Evolutionary conservation across 2,888 invertebrate species (phyloP), one percentile per base, ranked within the genome.

Genomic region (Eupithecia subumbrata): DNA sequence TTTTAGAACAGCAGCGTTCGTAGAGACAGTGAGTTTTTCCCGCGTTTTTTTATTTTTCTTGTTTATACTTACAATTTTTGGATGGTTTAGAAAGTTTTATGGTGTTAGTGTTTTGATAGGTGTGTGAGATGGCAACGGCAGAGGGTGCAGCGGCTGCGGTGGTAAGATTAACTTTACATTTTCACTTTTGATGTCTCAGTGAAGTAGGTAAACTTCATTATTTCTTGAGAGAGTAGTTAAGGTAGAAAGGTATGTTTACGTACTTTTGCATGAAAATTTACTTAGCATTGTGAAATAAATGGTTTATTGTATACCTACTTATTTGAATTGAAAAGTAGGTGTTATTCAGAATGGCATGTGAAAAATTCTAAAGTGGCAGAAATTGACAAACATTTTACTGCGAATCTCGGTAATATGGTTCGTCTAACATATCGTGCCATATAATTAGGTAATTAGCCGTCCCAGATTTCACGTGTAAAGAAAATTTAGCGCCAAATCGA

Each of bases 81-180:
- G 5, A 60, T 60, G 14, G 14, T 60, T 25, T 22, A n/a, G n/a
- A 9, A 56, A 22, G 11, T 0, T 56, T 56, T 14, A 71, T 67
- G 30, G 66, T 77, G 72, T 34, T 74, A 75, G 79, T 75, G 71
- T 25, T 52, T n/a, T 78, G 70, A 60, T 48, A 60, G 73, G 66
- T 40, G 18, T 40, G 37, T 76, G 72, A 72, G 74, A 94, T 93
- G 93, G 89, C 92, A 71, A 85, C 91, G 37, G 91, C 92, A 84
- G 91, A 90, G 78, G 87, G 86, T 83, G 90, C 91, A 76, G 88
- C 90, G 48, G 87, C 87, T 40, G 89, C 87, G 76, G 90, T 88
- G 89, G 93, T 92, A 83, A 91, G 91, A 75, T 25, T 48, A 25
- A 67, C 16, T 11, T 34, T 9, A 63, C 25, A 34, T 68, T 71